Base-by-base conservation (phyloP, 2,797 vertebrate genomes). In the Syngnathus acus region DNA sequence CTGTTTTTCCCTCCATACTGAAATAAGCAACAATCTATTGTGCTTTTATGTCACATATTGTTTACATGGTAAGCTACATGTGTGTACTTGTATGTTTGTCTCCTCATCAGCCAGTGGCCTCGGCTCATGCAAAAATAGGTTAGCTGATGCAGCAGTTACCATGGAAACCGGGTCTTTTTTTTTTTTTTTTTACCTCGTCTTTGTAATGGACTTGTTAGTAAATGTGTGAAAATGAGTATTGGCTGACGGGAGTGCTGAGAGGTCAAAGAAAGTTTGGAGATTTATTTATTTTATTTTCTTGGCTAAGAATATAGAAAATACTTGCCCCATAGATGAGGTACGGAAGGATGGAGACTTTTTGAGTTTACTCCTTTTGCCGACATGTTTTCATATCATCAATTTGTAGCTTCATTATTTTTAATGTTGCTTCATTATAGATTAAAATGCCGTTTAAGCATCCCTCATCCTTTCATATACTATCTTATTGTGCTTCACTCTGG, bases 71-170 rank as follows among this genome's bases (percentile, higher is more conserved):
- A 39, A 64, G 14, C 17, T 51, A 58, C 5, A 37, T 69, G 58
- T 54, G 32, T 57, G 38, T 62, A 32, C 32, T 32, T 55, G 51
- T 68, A 84, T 76, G 76, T 80, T 69, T 65, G 80, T 78, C 69
- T 77, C 69, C 64, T 69, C 70, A 68, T 75, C 72, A 10, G 65
- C 82, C 83, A 83, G 82, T 86, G 81, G 80, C 83, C 81, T 84
- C 80, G 73, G 59, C 76, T 77, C 73, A 76, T 74, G 72, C 72
- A 83, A 80, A 90, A 88, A 73, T 89, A 82, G 84, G 86, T 89
- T 87, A 86, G 82, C 83, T 87, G 84, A 91, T 83, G 77, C 73
- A n/a, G 79, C 79, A 82, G 83, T 91, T 86, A 85, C 89, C 87
- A 89, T 90, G 86, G 88, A 77, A 89, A 91, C 90, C 72, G 1